phyloP scores from a whole-genome alignment of 2,113 vertebrate genomes.

The Cololabis saira region DNA sequence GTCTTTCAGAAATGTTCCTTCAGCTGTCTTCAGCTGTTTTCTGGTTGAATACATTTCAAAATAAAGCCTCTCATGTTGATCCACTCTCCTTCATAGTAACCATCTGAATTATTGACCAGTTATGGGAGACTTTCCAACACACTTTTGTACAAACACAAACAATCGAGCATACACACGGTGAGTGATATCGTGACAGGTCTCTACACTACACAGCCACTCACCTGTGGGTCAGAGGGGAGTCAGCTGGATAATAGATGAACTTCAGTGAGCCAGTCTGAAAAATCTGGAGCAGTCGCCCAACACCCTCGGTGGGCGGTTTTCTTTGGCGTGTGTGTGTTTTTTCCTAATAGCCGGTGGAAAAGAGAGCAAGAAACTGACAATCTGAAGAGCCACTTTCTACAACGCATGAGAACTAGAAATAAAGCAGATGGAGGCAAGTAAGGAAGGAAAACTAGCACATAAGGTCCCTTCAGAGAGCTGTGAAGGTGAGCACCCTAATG shows the following conservation, averaged over 20 bases:
- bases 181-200: constrained; percentile 48
- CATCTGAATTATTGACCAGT: constrained; percentile 71
- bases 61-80: neutral
- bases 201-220: constrained; percentile 36
- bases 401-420: constrained; percentile 7
- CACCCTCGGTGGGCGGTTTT: constrained; percentile 21
- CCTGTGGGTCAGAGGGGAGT: constrained; percentile 60
- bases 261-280: constrained; percentile 40
- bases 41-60: constrained; percentile 11
- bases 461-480: too few relatives aligned
- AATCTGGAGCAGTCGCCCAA: constrained; percentile 44
- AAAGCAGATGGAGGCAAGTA: neutral
- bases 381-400: neutral
- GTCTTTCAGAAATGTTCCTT: constrained; percentile 19
- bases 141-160: neutral
- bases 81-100: constrained; percentile 28
- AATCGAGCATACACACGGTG: constrained; percentile 30
- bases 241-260: constrained; percentile 77
- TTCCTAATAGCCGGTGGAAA: neutral
- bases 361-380: constrained; percentile 23
- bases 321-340: constrained; percentile 1
- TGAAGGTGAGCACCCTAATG: too few relatives aligned
- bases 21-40: constrained; percentile 16
- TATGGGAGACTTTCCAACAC: constrained; percentile 20
- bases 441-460: too few relatives aligned